Conservation (phyloP, 53 echinoderm and acorn worm genomes). For the Antedon mediterranea region DNA sequence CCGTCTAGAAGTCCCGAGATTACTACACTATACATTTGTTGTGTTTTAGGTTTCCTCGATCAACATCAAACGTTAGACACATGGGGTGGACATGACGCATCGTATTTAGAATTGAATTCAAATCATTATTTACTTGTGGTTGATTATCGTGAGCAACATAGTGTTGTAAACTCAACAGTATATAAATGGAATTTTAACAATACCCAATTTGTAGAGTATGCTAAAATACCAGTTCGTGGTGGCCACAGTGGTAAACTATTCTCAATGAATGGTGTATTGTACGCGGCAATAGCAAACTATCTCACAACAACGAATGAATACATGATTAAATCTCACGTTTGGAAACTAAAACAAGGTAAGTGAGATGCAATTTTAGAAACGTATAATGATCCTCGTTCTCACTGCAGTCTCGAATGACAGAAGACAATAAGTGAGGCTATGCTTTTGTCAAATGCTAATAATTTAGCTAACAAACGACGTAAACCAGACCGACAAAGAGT, state of each 20-base stretch:
- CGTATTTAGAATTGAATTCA: conserved; percentile 11
- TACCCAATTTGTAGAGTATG: conserved; percentile 22
- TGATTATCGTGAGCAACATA: conserved; percentile 10
- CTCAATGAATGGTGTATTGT: conserved; percentile 36
- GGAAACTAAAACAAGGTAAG: no score
- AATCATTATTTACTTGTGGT: conserved; percentile 42
- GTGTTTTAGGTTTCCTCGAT: conserved; percentile 13
- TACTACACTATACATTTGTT: no score
- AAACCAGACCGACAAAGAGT: no score
- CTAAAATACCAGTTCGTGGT: conserved; percentile 35
- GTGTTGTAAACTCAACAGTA: conserved; percentile 27
- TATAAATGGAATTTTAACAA: background rate
- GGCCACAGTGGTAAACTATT: conserved; percentile 24
- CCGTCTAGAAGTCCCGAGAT: no score
- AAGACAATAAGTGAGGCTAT: no score
- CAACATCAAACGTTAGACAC: conserved; percentile 42
- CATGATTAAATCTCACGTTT: conserved; percentile 18
- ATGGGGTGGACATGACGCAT: conserved; percentile 10
- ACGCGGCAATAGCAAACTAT: conserved; percentile 34
- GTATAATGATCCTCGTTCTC: no score
- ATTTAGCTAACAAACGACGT: no score
- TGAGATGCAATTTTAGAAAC: no score
- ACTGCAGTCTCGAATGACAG: no score
- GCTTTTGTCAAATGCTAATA: no score
- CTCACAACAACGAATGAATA: background rate